Percentiles rank a stretch among this genome's conserved stretches.
phyloP scores from a whole-genome alignment of 1,140 invertebrate genomes.

The Bombus turneri region DNA sequence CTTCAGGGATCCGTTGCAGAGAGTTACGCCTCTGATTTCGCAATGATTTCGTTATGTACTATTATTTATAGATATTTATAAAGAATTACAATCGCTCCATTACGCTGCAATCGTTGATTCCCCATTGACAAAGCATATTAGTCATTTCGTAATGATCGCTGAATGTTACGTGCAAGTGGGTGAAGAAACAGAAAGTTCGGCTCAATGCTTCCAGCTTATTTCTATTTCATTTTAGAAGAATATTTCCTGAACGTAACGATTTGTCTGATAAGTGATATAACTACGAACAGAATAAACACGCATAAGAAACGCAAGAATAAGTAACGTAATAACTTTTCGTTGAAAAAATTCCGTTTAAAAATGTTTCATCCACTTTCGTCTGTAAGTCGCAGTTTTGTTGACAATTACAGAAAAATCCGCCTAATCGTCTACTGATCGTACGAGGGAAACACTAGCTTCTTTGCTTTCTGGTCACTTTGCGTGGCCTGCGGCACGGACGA shows the following conservation, averaged over 20 bases:
- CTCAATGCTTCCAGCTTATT: too few relatives aligned
- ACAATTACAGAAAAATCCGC: too few relatives aligned
- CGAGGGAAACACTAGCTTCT: neutral
- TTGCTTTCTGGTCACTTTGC: conserved; percentile 20
- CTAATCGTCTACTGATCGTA: neutral
- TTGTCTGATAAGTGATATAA: too few relatives aligned
- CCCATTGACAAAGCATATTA: conserved; percentile 9
- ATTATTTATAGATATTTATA: conserved; percentile 9
- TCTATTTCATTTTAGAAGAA: too few relatives aligned
- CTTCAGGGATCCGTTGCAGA: neutral
- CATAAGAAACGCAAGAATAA: too few relatives aligned
- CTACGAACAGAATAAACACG: too few relatives aligned
- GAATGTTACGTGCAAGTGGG: neutral
- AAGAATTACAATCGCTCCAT: neutral
- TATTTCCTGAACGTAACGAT: too few relatives aligned
- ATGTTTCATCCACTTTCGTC: too few relatives aligned
- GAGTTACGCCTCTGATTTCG: neutral
- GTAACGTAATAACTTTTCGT: too few relatives aligned
- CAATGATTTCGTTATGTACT: conserved; percentile 3
- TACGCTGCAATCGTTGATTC: neutral
- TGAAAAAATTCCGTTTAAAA: too few relatives aligned
- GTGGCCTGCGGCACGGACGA: neutral
- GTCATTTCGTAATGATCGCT: neutral
- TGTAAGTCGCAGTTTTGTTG: too few relatives aligned
- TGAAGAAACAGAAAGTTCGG: neutral